These are phyloP conservation scores for Littorina saxatilis DNA, from an alignment of 1,140 invertebrate genomes.

Conservation along the genomic window DNA sequence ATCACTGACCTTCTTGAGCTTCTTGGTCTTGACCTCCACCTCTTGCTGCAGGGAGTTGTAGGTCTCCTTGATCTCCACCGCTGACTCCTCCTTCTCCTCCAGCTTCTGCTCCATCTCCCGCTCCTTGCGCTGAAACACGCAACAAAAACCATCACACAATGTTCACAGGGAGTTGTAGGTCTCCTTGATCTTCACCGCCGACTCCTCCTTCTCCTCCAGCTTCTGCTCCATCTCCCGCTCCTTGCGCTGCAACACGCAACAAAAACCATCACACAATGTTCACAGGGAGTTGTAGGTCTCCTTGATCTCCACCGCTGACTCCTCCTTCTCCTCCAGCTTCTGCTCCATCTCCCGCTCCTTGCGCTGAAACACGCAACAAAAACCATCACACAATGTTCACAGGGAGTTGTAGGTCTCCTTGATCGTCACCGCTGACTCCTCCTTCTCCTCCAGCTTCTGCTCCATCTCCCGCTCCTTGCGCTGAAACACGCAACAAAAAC, in stretches of 20 bases:
- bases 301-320: slow-evolving; percentile 89
- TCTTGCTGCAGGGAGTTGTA: slow-evolving; percentile 93
- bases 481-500: slow-evolving; percentile 42
- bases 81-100: slow-evolving; percentile 91
- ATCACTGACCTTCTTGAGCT: slow-evolving; percentile 82
- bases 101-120: slow-evolving; percentile 91
- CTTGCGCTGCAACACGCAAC: slow-evolving; percentile 52
- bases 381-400: too few species aligned
- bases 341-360: slow-evolving; percentile 90
- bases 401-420: slow-evolving; percentile 90
- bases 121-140: slow-evolving; percentile 76
- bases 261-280: not conserved
- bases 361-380: slow-evolving; percentile 46
- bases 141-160: not conserved
- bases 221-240: slow-evolving; percentile 92
- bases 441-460: slow-evolving; percentile 90
- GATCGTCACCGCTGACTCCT: slow-evolving; percentile 91
- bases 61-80: slow-evolving; percentile 88
- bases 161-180: slow-evolving; percentile 89
- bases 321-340: slow-evolving; percentile 90
- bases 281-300: slow-evolving; percentile 89
- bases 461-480: slow-evolving; percentile 86
- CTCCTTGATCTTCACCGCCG: slow-evolving; percentile 88
- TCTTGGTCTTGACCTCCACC: slow-evolving; percentile 93
- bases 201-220: slow-evolving; percentile 92